These are phyloP conservation scores for Bubo bubo DNA, from an alignment of 2,113 vertebrate genomes.

Conservation along the genomic window DNA sequence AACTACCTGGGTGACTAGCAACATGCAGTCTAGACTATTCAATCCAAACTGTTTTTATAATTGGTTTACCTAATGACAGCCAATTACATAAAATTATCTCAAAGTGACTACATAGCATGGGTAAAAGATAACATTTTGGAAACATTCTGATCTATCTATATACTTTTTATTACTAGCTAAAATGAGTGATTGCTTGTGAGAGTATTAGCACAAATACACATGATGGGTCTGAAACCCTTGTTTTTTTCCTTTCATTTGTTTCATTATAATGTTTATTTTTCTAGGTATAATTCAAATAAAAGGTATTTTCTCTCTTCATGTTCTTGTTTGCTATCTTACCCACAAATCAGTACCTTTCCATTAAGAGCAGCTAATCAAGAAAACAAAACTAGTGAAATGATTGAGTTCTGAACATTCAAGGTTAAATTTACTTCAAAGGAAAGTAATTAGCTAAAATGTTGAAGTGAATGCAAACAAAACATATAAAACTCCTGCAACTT, in stretches of 20 bases:
- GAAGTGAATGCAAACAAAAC: neutral
- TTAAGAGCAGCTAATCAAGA: neutral
- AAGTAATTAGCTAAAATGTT: neutral
- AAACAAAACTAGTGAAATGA: neutral
- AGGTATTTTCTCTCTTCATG: neutral
- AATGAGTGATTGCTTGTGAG: neutral
- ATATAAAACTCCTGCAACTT: neutral
- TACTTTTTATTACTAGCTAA: neutral
- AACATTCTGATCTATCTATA: neutral
- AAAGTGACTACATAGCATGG: neutral
- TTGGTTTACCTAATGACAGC: neutral
- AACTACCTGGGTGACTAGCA: neutral
- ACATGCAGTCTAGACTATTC: neutral
- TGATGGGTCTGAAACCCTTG: neutral
- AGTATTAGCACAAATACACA: neutral
- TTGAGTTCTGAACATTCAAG: neutral
- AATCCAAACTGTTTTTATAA: neutral
- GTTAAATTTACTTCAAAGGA: slow-evolving; percentile 1
- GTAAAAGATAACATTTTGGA: neutral
- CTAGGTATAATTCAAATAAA: neutral
- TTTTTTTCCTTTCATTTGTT: neutral
- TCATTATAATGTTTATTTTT: neutral
- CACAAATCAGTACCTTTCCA: neutral
- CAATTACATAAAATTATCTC: neutral
- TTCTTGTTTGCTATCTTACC: neutral